Evolutionary conservation across 92 coral and sea anemone genomes (phyloP).

Genomic region (Plumapathes pennacea): DNA sequence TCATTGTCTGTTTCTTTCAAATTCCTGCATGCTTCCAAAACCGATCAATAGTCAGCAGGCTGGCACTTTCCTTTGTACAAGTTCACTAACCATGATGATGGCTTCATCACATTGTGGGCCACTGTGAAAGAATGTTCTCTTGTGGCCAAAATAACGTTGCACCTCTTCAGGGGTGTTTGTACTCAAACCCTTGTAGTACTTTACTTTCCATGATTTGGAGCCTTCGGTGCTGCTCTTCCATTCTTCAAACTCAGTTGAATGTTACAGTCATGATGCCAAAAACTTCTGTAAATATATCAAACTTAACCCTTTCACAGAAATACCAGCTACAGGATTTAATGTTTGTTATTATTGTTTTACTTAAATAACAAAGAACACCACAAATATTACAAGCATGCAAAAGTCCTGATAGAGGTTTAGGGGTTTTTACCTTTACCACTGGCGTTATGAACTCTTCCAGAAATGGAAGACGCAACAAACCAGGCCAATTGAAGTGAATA

Average conservation of each 20-base stretch:
- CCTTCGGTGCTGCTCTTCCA: constrained; percentile 71
- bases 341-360: no score
- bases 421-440: constrained; percentile 90
- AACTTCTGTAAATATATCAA: no score
- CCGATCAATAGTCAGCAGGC: no score
- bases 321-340: no score
- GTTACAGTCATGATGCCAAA: no score
- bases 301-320: no score
- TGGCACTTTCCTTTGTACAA: no score
- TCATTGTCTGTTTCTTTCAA: no score
- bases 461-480: constrained; percentile 66
- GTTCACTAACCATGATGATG: constrained; percentile 83
- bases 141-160: constrained; percentile 93
- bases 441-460: constrained; percentile 96
- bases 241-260: constrained; percentile 98
- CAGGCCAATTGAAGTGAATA: constrained; percentile 96
- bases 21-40: no score
- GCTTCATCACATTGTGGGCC: constrained; percentile 92
- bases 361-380: no score
- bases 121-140: constrained; percentile 77
- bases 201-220: constrained; percentile 84
- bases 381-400: no score
- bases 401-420: no score
- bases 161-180: constrained; percentile 99
- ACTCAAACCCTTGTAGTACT: constrained; percentile 99